These are phyloP conservation scores for Rhea americana DNA, from an alignment of 2,113 vertebrate species.

Conservation along the genomic window DNA sequence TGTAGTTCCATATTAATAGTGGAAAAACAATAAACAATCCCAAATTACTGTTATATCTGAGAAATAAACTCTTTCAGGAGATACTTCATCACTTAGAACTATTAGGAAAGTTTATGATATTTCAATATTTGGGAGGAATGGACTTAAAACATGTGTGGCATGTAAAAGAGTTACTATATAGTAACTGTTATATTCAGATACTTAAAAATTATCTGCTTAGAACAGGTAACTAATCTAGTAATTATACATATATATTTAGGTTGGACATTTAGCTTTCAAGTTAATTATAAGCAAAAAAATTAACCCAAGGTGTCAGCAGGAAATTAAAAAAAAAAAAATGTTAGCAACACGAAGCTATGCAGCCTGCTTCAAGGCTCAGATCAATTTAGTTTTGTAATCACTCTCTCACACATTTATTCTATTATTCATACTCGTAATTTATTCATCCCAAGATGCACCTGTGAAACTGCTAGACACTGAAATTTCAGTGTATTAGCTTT, in stretches of 20 bases:
- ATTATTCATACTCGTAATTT: neutral
- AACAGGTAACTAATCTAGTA: constrained; percentile 37
- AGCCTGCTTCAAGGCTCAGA: constrained; percentile 1
- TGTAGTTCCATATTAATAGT: neutral
- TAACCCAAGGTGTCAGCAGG: constrained; percentile 15
- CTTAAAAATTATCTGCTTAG: constrained; percentile 13
- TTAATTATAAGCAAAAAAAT: constrained; percentile 51
- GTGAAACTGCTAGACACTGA: neutral
- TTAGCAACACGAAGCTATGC: constrained; percentile 25
- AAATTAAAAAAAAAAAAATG: constrained; percentile 7
- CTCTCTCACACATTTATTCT: neutral
- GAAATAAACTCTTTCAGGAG: neutral
- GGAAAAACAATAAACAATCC: neutral
- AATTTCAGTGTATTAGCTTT: neutral
- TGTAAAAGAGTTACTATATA: neutral
- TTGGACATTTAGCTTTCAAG: constrained; percentile 36
- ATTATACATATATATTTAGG: constrained; percentile 22
- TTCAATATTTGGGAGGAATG: neutral
- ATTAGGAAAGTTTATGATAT: neutral
- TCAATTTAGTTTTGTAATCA: constrained; percentile 56
- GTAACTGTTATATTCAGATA: neutral
- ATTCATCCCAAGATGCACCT: neutral
- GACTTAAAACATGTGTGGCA: neutral
- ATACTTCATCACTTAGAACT: neutral
- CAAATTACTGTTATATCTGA: neutral